These are phyloP conservation scores for Beroe forskalii DNA, from an alignment of 37 sponge, comb jelly and placozoan genomes.

Conservation along the genomic window DNA sequence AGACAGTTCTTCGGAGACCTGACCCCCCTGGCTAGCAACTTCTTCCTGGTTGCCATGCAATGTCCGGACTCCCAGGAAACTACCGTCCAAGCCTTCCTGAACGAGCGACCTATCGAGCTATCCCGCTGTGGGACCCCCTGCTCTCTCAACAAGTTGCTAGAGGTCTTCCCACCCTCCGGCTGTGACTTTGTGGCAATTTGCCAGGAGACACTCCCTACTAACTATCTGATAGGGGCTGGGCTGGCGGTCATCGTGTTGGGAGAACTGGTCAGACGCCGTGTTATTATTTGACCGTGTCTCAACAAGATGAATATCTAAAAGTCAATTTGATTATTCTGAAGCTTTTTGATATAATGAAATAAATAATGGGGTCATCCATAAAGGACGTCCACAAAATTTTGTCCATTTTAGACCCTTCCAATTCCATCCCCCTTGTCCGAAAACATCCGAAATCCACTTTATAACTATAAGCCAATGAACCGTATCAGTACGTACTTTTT, in stretches of 20 bases:
- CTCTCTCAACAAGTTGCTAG: not conserved
- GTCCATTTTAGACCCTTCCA: too few relatives aligned
- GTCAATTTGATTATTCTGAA: too few relatives aligned
- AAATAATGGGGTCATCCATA: too few relatives aligned
- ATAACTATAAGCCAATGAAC: too few relatives aligned
- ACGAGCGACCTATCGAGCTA: conserved; percentile 14
- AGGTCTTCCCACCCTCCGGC: not conserved
- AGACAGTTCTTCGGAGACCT: conserved; percentile 50
- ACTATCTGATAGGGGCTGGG: not conserved
- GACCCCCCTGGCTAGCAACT: conserved; percentile 13
- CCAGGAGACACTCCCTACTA: not conserved
- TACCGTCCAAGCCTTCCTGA: conserved; percentile 9
- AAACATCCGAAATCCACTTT: too few relatives aligned
- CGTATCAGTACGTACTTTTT: too few relatives aligned
- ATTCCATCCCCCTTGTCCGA: too few relatives aligned
- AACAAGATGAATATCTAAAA: too few relatives aligned
- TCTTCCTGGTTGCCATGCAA: conserved; percentile 38
- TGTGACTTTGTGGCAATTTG: conserved; percentile 54
- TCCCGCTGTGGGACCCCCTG: not conserved
- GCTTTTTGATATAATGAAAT: too few relatives aligned
- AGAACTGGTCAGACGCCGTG: not conserved
- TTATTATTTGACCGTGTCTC: not conserved
- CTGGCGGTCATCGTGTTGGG: not conserved
- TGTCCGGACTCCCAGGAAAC: not conserved
- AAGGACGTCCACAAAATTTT: too few relatives aligned